Evolutionary conservation across 2,888 invertebrate species (phyloP), one percentile per base, ranked within the genome.

Genomic region (Spatulosminthurus flaviceps): DNA sequence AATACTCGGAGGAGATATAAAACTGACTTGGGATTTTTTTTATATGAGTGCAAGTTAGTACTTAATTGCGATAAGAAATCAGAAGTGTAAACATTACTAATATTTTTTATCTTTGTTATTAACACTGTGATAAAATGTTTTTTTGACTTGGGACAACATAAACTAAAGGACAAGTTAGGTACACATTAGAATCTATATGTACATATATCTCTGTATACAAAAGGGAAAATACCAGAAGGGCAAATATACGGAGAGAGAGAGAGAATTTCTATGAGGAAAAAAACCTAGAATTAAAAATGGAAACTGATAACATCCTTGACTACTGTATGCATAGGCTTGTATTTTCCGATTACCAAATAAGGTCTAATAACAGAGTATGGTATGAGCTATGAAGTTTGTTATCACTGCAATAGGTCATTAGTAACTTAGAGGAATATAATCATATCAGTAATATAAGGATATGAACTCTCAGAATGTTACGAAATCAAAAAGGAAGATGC

Each of bases 21-120:
- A 16, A 9, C 16, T n/a, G 4, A 19, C 51, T n/a, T 51, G 51
- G 16, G 51, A 19, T 51, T 51, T 13, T 51, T 51, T 51, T 51
- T 51, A 51, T 51, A 2, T 1, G 51, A 51, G 51, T 34, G 51
- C 19, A 19, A 51, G 51, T 51, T n/a, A 19, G 51, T 19, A 51
- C n/a, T 51, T 51, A 51, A n/a, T 51, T 13, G 16, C 16, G 51
- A 51, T 51, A 51, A 51, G 51, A 19, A 51, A 51, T 51, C n/a
- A n/a, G n/a, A 51, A 51, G 51, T 51, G 51, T 51, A 51, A 51
- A 51, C 51, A 51, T n/a, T 51, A 19, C 51, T 51, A 51, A 51
- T 51, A 51, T 51, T 51, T 51, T 51, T 51, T 51, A 51, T 51
- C 51, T 4, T 51, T 51, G 51, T 51, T n/a, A 51, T 16, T 51